A percentile compares a stretch with the other conserved stretches of the same genome.
Evolutionary conservation across 2,113 vertebrate species (phyloP).

Genomic region (Pseudolaguvia tuberculata): DNA sequence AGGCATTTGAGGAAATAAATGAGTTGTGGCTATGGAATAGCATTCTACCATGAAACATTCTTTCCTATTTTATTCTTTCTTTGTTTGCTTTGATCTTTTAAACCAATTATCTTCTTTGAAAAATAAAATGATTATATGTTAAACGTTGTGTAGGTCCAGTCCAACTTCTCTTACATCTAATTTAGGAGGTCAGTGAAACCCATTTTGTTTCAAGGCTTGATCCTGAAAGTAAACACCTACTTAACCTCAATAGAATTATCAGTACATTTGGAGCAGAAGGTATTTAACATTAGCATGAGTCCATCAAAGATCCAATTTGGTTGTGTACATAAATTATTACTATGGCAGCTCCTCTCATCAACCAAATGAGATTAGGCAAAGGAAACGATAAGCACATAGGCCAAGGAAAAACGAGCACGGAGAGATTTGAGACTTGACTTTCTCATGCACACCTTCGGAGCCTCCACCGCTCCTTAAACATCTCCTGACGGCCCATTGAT

Average conservation of each 20-base stretch:
- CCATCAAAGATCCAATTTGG: slow-evolving; percentile 53
- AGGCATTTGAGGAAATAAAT: neutral
- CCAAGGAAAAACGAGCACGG: slow-evolving; percentile 46
- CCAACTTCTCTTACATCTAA: neutral
- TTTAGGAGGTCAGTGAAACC: neutral
- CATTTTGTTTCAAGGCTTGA: neutral
- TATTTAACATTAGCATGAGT: slow-evolving; percentile 29
- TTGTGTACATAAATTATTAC: slow-evolving; percentile 60
- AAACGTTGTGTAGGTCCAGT: neutral
- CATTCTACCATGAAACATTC: neutral
- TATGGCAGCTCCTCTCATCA: slow-evolving; percentile 50
- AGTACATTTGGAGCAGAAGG: neutral
- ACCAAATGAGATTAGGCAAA: slow-evolving; percentile 59
- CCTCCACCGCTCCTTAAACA: slow-evolving; percentile 28
- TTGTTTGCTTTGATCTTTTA: neutral
- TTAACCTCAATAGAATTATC: slow-evolving; percentile 17
- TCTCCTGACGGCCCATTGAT: slow-evolving; percentile 48
- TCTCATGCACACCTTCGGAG: slow-evolving; percentile 13
- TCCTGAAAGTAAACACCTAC: slow-evolving; percentile 2
- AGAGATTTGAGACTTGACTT: slow-evolving; percentile 33
- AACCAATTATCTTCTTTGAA: neutral
- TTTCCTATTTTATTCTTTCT: neutral
- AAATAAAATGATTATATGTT: too few relatives aligned
- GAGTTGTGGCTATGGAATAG: neutral
- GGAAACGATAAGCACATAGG: slow-evolving; percentile 49